Evolutionary conservation across 2,888 invertebrate genomes (phyloP).

Genomic region (Dolichomitus sp.): DNA sequence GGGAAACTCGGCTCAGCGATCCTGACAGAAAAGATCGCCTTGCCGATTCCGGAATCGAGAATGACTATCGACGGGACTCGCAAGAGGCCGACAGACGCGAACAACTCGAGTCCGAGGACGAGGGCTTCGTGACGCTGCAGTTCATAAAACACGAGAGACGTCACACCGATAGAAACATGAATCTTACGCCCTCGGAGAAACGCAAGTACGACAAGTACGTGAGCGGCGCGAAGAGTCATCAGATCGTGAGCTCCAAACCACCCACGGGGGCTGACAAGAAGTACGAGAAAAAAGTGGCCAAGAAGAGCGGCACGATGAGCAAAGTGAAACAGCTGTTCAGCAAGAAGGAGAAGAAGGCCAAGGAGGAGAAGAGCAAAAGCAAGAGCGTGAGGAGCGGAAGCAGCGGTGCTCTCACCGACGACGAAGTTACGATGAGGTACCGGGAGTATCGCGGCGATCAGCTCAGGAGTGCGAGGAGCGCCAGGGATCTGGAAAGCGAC

Average conservation of each 20-base stretch:
- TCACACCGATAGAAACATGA: conserved; percentile 90
- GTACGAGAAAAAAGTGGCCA: conserved; percentile 83
- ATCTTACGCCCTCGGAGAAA: conserved; percentile 81
- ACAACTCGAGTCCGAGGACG: conserved; percentile 89
- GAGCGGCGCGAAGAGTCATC: conserved; percentile 75
- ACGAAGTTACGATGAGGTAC: conserved; percentile 84
- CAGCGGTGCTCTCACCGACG: conserved; percentile 82
- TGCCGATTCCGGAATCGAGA: conserved; percentile 94
- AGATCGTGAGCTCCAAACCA: conserved; percentile 80
- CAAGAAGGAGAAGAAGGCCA: conserved; percentile 90
- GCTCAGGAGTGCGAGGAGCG: conserved; percentile 82
- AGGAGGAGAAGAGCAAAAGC: conserved; percentile 87
- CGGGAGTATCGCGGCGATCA: conserved; percentile 84
- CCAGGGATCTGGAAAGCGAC: conserved; percentile 82
- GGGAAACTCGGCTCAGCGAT: conserved; percentile 84
- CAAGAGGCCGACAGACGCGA: conserved; percentile 82
- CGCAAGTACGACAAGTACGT: conserved; percentile 79
- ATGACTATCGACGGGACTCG: conserved; percentile 92
- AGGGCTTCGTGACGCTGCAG: conserved; percentile 90
- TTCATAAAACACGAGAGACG: conserved; percentile 92
- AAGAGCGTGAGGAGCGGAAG: conserved; percentile 76
- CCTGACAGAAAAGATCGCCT: conserved; percentile 89
- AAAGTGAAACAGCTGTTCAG: conserved; percentile 93
- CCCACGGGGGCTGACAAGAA: conserved; percentile 82
- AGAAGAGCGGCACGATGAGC: conserved; percentile 84